These are phyloP conservation scores for Thripadectes ignobilis DNA, from an alignment of 2,797 vertebrate genomes.

Conservation along the genomic window DNA sequence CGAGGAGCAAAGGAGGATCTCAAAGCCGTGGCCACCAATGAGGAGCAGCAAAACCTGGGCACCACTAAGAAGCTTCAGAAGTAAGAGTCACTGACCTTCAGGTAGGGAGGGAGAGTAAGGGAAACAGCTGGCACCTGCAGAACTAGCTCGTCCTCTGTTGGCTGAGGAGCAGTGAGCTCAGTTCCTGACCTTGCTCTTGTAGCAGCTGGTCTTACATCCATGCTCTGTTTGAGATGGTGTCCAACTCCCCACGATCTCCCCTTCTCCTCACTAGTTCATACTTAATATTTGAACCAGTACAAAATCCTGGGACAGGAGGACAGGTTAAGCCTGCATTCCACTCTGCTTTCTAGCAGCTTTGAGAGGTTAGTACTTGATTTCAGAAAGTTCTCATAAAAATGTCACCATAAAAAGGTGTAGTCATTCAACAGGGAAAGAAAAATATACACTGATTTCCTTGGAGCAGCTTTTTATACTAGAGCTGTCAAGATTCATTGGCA, in stretches of 20 bases:
- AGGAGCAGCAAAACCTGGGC: background rate
- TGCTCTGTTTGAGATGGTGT: background rate
- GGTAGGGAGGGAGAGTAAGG: background rate
- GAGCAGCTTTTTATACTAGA: slow-evolving; percentile 11
- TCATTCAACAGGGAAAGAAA: background rate
- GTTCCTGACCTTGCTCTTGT: background rate
- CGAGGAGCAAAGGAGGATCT: background rate
- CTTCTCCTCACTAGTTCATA: background rate
- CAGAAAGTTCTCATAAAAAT: slow-evolving; percentile 7
- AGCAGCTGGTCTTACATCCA: background rate
- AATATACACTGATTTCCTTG: slow-evolving; percentile 7
- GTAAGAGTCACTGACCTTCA: background rate
- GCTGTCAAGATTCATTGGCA: background rate
- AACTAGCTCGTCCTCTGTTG: background rate
- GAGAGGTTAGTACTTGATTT: background rate
- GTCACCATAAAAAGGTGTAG: background rate
- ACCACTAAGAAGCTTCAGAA: background rate
- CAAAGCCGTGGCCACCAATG: background rate
- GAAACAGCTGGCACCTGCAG: background rate
- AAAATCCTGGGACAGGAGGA: background rate
- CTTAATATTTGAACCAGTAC: background rate
- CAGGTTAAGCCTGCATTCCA: background rate
- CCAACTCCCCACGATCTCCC: background rate
- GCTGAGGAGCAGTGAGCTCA: background rate
- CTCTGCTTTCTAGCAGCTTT: background rate